Conservation (phyloP, 1,140 invertebrate species). For the Listronotus oregonensis region DNA sequence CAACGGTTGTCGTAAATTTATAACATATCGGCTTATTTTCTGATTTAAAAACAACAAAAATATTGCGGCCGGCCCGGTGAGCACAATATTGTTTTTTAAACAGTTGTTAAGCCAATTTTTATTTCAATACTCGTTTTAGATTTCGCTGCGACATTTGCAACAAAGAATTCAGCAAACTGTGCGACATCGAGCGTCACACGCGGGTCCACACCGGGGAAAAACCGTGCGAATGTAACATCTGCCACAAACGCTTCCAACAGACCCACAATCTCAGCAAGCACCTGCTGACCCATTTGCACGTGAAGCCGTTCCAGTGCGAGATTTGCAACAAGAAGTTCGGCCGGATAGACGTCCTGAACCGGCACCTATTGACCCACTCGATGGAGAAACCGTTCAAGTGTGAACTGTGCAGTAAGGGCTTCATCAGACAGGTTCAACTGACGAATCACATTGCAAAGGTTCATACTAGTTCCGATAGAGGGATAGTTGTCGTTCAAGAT, state of each 20-base stretch:
- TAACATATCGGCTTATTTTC: too few species aligned
- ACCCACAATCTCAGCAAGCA: constrained; percentile 88
- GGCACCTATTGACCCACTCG: constrained; percentile 51
- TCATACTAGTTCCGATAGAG: constrained; percentile 15
- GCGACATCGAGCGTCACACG: constrained; percentile 50
- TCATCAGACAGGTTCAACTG: constrained; percentile 42
- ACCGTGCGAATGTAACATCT: constrained; percentile 73
- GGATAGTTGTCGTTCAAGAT: neutral
- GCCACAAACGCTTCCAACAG: constrained; percentile 78
- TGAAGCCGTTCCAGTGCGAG: constrained; percentile 84
- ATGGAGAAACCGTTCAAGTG: constrained; percentile 48
- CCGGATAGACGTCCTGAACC: constrained; percentile 48
- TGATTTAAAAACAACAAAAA: too few species aligned
- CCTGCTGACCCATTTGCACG: constrained; percentile 78
- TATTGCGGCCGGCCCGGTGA: too few species aligned
- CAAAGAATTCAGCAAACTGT: constrained; percentile 49
- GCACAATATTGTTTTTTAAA: too few species aligned
- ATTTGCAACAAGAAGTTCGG: constrained; percentile 50
- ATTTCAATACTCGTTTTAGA: too few species aligned
- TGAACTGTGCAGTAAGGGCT: constrained; percentile 44
- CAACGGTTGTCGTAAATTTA: too few species aligned
- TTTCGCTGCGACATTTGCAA: constrained; percentile 45
- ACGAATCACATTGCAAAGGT: constrained; percentile 29
- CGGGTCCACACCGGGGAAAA: constrained; percentile 65
- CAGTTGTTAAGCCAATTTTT: too few species aligned